These are phyloP conservation scores for Otolemur garnettii DNA, from an alignment of 2,113 vertebrate genomes.

Conservation along the genomic window DNA sequence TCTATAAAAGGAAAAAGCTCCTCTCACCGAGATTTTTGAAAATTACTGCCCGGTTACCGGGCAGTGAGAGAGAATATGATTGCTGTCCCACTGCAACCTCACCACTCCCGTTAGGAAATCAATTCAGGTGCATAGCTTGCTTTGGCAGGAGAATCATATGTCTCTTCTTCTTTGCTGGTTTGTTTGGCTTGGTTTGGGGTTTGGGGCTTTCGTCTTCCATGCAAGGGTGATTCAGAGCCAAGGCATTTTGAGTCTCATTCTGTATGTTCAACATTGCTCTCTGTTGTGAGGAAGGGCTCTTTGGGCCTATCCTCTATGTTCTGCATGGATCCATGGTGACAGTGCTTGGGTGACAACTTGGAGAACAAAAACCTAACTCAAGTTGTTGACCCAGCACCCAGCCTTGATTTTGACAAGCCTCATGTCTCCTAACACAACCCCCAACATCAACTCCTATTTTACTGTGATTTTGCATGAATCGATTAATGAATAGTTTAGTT, in stretches of 20 bases:
- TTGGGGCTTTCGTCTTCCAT: not conserved
- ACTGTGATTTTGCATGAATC: not conserved
- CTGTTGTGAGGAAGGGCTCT: not conserved
- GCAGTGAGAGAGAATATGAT: not conserved
- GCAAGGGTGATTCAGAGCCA: not conserved
- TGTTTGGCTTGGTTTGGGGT: not conserved
- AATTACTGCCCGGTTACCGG: not conserved
- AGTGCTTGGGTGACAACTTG: not conserved
- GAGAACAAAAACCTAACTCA: not conserved
- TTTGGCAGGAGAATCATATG: not conserved
- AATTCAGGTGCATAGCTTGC: not conserved
- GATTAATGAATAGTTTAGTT: not conserved
- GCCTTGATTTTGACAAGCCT: not conserved
- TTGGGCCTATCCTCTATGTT: not conserved
- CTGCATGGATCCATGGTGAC: not conserved
- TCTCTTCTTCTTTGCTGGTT: not conserved
- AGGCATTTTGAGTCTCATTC: not conserved
- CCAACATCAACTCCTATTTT: not conserved
- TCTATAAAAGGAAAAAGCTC: not conserved
- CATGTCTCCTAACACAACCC: not conserved
- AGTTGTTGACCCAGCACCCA: not conserved
- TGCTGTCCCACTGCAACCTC: not conserved
- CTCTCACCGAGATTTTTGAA: not conserved
- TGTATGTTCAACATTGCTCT: not conserved
- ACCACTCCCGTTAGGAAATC: not conserved